These are phyloP conservation scores for Otus scops DNA, from an alignment of 2,797 vertebrate species.

Conservation along the genomic window DNA sequence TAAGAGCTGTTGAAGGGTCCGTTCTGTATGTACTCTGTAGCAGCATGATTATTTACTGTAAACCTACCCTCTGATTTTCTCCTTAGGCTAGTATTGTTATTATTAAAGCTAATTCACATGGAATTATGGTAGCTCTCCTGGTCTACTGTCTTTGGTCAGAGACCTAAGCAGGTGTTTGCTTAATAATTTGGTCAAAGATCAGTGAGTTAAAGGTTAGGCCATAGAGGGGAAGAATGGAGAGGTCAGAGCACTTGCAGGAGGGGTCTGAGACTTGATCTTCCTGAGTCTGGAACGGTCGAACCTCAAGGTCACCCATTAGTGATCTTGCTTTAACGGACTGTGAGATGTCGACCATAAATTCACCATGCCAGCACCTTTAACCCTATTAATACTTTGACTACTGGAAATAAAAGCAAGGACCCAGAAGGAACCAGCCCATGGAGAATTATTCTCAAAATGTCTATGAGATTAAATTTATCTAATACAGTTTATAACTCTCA, in stretches of 20 bases:
- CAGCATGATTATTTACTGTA: conserved; percentile 72
- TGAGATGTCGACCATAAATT: conserved; percentile 91
- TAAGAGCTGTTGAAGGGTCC: conserved; percentile 51
- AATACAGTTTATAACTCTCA: conserved; percentile 30
- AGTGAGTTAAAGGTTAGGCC: conserved; percentile 96
- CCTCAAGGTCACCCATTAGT: conserved; percentile 99
- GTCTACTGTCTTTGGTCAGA: conserved; percentile 79
- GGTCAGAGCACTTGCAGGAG: conserved; percentile 89
- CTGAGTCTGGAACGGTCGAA: conserved; percentile 88
- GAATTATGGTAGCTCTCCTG: conserved; percentile 84
- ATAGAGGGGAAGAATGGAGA: conserved; percentile 82
- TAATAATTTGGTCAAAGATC: conserved; percentile 99
- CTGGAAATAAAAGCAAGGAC: conserved; percentile 82
- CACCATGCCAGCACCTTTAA: conserved; percentile 91
- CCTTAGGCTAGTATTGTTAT: conserved; percentile 75
- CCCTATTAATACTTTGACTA: conserved; percentile 91
- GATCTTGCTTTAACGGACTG: conserved; percentile 87
- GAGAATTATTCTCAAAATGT: conserved; percentile 72
- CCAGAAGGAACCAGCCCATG: conserved; percentile 67
- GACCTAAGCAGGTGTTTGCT: conserved; percentile 96
- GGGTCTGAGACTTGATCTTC: conserved; percentile 91
- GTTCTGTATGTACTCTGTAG: conserved; percentile 23
- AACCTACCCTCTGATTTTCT: conserved; percentile 81
- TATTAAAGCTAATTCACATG: conserved; percentile 84
- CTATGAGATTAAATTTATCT: conserved; percentile 57